phyloP scores from a whole-genome alignment of 2,888 invertebrate genomes.

The Vanessa cardui region DNA sequence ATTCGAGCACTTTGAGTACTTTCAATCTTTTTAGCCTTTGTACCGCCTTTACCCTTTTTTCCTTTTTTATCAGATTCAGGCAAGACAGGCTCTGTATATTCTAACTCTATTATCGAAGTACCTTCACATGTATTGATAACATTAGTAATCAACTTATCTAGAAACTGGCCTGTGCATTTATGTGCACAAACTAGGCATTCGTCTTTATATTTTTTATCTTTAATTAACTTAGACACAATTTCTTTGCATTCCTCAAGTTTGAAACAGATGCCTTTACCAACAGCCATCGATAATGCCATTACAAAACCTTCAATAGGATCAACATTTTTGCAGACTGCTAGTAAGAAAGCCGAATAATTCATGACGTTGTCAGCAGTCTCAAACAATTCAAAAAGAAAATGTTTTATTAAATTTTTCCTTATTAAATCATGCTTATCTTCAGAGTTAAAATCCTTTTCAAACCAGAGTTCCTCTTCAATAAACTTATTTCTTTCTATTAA shows the following conservation, averaged over 20 bases:
- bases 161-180: constrained; percentile 60
- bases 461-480: constrained; percentile 64
- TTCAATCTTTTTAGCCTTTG: constrained; percentile 54
- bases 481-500: constrained; percentile 63
- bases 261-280: constrained; percentile 81
- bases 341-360: constrained; percentile 85
- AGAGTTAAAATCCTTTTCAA: constrained; percentile 61
- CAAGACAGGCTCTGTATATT: constrained; percentile 50
- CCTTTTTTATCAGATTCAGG: constrained; percentile 55
- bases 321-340: constrained; percentile 84
- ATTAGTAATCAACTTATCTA: constrained; percentile 58
- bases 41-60: constrained; percentile 54
- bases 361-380: constrained; percentile 69
- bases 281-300: constrained; percentile 80
- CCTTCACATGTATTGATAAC: constrained; percentile 66
- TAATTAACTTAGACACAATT: constrained; percentile 68
- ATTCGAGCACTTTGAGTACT: constrained; percentile 58
- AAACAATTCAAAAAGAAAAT: constrained; percentile 83
- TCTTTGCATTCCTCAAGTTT: constrained; percentile 73
- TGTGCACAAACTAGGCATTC: constrained; percentile 64
- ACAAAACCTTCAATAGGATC: constrained; percentile 81
- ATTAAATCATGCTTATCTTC: constrained; percentile 54
- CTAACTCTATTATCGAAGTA: constrained; percentile 64
- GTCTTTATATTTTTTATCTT: constrained; percentile 65
- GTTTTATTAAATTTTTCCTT: constrained; percentile 71